A percentile compares a stretch with the other conserved stretches of the same genome.
phyloP scores from a whole-genome alignment of 1,140 invertebrate species.

The Teleogryllus occipitalis region DNA sequence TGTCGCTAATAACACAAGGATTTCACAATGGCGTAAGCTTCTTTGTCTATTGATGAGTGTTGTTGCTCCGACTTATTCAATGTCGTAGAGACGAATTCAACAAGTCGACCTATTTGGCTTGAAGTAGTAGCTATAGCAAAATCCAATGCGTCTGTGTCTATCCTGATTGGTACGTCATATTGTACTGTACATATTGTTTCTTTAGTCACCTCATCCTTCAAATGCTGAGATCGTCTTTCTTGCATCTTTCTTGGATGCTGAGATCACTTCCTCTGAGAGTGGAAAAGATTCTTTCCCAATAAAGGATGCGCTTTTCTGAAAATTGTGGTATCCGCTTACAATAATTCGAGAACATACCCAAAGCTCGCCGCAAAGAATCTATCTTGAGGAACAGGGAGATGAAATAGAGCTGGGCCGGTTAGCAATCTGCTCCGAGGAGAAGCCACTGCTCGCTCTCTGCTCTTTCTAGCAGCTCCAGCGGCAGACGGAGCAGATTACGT shows the following conservation, averaged over 20 bases:
- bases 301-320: not conserved
- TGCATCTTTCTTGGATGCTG: no score
- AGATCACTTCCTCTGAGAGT: not conserved
- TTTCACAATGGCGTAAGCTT: not conserved
- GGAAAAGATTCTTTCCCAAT: not conserved
- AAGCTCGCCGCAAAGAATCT: not conserved
- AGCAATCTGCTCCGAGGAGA: no score
- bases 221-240: no score
- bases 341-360: not conserved
- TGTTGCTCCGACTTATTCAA: not conserved
- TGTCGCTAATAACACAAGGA: constrained; percentile 3
- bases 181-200: no score
- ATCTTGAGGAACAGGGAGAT: not conserved
- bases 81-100: not conserved
- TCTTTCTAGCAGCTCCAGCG: not conserved
- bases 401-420: not conserved
- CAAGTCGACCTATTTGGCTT: not conserved
- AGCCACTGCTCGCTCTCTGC: no score
- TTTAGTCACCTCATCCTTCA: no score
- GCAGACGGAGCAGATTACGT: no score
- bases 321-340: not conserved
- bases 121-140: constrained; percentile 8
- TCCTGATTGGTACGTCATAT: not conserved
- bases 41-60: no score
- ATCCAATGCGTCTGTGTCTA: not conserved